These are phyloP conservation scores for Caenorhabditis sp. DNA, from an alignment of 2,888 invertebrate genomes.

Conservation along the genomic window DNA sequence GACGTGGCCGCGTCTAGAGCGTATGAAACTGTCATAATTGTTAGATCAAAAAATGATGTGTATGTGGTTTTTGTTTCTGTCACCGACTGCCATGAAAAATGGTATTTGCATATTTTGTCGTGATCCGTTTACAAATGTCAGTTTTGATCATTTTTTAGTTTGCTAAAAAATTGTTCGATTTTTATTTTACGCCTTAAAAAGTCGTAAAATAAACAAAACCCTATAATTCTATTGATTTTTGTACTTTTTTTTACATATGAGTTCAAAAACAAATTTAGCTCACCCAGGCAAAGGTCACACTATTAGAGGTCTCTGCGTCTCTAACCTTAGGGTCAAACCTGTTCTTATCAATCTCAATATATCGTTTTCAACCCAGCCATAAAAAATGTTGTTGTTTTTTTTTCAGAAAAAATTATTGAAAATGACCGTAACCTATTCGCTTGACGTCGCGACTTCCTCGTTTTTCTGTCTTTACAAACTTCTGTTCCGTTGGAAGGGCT, in stretches of 20 bases:
- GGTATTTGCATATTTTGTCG: background rate
- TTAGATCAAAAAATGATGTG: constrained; percentile 1
- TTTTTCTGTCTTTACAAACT: constrained; percentile 63
- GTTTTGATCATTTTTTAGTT: background rate
- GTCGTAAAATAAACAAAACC: no score
- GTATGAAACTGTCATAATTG: constrained; percentile 62
- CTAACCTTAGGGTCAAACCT: background rate
- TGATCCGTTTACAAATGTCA: background rate
- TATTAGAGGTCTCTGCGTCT: no score
- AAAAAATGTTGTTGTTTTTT: no score
- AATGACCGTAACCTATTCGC: constrained; percentile 69
- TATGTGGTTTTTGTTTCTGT: no score
- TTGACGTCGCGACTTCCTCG: constrained; percentile 66
- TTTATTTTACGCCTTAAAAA: background rate
- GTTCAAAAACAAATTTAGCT: no score
- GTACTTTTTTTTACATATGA: no score
- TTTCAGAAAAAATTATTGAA: background rate
- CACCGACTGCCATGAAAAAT: background rate
- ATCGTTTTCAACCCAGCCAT: background rate
- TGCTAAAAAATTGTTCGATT: background rate
- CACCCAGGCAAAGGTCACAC: no score
- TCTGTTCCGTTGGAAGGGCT: constrained; percentile 65
- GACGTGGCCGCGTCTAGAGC: constrained; percentile 63
- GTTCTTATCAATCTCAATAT: background rate
- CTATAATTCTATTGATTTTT: no score